These are phyloP conservation scores for rat (Rattus norvegicus) DNA, from an alignment of 2,113 vertebrate species.

Conservation along the genomic window GRCr8 NC_086027.1:91560001-91560500, in stretches of 20 bases:
- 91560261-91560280: not conserved
- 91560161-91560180: fast-evolving
- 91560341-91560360: not conserved
- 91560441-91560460: not conserved
- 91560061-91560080: not conserved
- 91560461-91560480: not conserved
- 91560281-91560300: not conserved
- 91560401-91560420: not conserved
- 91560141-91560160: fast-evolving
- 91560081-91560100: not conserved
- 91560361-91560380: not conserved
- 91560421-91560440: not conserved
- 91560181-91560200: not conserved
- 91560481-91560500: not conserved
- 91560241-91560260: not conserved
- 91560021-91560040: fast-evolving
- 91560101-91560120: not conserved
- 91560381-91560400: not conserved
- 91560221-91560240: not conserved
- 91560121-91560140: not conserved
- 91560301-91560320: not conserved
- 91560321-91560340: not conserved
- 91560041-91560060: not conserved
- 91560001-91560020: not conserved
- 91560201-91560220: not conserved